These are phyloP conservation scores for Rhea americana DNA, from an alignment of 2,113 vertebrate genomes.

Conservation along the genomic window DNA sequence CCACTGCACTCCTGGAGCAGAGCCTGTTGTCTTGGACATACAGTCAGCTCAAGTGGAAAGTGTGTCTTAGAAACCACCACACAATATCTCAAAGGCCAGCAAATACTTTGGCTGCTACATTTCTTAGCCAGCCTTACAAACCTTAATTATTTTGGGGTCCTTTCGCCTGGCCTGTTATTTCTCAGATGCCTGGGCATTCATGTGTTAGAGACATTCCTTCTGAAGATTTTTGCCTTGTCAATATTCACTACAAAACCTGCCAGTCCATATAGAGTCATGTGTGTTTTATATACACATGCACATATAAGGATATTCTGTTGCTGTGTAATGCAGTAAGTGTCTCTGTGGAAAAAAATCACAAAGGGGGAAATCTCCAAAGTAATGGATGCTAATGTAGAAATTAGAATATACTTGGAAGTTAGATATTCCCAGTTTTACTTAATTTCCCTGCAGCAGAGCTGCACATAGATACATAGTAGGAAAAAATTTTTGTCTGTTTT, in stretches of 20 bases:
- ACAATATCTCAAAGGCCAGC: not conserved
- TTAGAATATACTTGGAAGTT: not conserved
- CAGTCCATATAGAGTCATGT: not conserved
- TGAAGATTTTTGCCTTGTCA: not conserved
- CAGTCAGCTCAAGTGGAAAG: not conserved
- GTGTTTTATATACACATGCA: too few relatives aligned
- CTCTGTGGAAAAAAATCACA: not conserved
- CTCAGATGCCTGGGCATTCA: not conserved
- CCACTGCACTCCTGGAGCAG: not conserved
- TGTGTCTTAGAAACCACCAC: not conserved
- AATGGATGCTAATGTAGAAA: not conserved
- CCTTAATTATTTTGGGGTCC: not conserved
- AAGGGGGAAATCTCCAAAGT: not conserved
- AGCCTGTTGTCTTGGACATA: not conserved
- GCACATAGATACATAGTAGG: too few relatives aligned
- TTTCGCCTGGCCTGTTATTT: not conserved
- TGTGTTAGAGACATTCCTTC: not conserved
- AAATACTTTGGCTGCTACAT: not conserved
- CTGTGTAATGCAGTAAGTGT: not conserved
- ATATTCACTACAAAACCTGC: not conserved
- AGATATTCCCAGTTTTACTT: not conserved
- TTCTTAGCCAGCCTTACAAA: not conserved
- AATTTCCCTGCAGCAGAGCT: not conserved
- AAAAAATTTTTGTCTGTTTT: not conserved
- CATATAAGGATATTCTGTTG: not conserved